A percentile compares a stretch with the other conserved stretches of the same genome.
These are phyloP conservation scores for Sturnira hondurensis DNA, from an alignment of 2,113 vertebrate species.

Conservation along the genomic window DNA sequence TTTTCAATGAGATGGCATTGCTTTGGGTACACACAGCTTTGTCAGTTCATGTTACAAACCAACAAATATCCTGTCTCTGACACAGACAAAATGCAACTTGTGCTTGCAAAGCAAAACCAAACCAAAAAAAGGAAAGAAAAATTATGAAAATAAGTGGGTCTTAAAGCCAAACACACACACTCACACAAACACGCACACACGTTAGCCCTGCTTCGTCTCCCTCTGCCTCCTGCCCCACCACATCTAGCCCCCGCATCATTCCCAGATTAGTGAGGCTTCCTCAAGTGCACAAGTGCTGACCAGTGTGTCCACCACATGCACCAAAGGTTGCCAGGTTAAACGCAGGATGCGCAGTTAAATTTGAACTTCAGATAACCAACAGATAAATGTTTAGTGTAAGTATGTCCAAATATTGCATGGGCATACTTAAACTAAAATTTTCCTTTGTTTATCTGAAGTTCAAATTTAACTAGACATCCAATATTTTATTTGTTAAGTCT, in stretches of 20 bases:
- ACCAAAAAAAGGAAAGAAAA: not conserved
- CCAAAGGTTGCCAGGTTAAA: not conserved
- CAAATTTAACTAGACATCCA: not conserved
- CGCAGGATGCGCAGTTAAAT: not conserved
- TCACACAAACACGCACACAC: too few relatives aligned
- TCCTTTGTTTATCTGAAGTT: not conserved
- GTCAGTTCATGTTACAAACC: not conserved
- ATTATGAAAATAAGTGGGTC: not conserved
- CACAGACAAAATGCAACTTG: not conserved
- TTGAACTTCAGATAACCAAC: not conserved
- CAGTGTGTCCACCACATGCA: not conserved
- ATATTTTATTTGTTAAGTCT: not conserved
- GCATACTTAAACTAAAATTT: not conserved
- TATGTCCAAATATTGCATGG: not conserved
- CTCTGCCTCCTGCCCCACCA: not conserved
- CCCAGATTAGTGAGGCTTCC: not conserved
- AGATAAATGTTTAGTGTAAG: not conserved
- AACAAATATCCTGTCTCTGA: not conserved
- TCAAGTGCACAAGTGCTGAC: not conserved
- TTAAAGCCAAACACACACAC: not conserved
- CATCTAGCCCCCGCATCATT: not conserved
- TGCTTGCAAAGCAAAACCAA: conserved; percentile 21
- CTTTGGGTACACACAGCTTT: not conserved
- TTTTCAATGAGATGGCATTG: not conserved
- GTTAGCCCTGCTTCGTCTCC: not conserved